Evolutionary conservation across 2,888 invertebrate species (phyloP).

Genomic region (Limulus polyphemus): DNA sequence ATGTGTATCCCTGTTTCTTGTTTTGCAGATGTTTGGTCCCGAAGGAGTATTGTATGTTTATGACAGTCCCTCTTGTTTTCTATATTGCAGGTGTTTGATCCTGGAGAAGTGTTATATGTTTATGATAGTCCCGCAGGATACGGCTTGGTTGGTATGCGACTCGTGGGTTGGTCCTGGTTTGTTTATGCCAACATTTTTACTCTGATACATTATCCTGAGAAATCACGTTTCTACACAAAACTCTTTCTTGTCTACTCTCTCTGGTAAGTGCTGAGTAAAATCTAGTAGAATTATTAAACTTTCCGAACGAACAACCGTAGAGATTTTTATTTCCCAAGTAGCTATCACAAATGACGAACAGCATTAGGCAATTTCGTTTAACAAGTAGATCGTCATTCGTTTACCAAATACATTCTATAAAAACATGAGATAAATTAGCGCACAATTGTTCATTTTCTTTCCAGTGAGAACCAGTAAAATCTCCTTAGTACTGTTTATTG

Average conservation of each 20-base stretch:
- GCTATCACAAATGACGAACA: too few relatives aligned
- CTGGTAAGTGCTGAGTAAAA: slow-evolving; percentile 49
- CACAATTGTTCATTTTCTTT: too few relatives aligned
- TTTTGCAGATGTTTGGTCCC: background rate
- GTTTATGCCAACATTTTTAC: slow-evolving; percentile 55
- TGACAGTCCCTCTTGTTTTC: slow-evolving; percentile 80
- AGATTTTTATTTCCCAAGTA: too few relatives aligned
- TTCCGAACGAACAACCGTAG: too few relatives aligned
- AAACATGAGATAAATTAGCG: too few relatives aligned
- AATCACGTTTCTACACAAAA: slow-evolving; percentile 66
- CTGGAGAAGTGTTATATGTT: slow-evolving; percentile 59
- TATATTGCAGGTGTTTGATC: slow-evolving; percentile 29
- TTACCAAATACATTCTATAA: too few relatives aligned
- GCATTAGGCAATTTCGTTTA: too few relatives aligned
- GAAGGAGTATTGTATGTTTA: slow-evolving; percentile 71
- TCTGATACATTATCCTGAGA: slow-evolving; percentile 69
- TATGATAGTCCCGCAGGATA: slow-evolving; percentile 87
- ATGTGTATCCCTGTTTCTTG: too few relatives aligned
- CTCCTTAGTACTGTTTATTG: too few relatives aligned
- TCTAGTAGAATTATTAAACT: too few relatives aligned
- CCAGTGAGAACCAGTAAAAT: too few relatives aligned
- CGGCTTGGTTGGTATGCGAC: slow-evolving; percentile 57
- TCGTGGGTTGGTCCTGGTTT: slow-evolving; percentile 73
- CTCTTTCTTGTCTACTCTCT: slow-evolving; percentile 67
- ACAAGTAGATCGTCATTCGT: too few relatives aligned